Evolutionary conservation across 1,140 invertebrate genomes (phyloP).

Genomic region (Colletes gigas): DNA sequence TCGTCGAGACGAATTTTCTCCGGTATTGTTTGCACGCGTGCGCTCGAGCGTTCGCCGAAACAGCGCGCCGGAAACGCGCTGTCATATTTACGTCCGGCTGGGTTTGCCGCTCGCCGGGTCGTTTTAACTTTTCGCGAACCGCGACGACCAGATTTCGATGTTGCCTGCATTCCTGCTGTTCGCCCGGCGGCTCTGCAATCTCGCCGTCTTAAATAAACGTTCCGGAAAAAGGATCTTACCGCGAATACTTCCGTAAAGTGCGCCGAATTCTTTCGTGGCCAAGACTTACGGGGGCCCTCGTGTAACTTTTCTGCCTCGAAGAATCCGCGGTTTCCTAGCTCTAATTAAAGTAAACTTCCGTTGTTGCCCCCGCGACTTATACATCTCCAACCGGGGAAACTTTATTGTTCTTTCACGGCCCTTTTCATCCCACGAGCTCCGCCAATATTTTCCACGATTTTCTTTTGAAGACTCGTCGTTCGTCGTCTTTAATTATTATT

Average conservation of each 20-base stretch:
- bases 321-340: not conserved
- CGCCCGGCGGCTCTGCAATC: not conserved
- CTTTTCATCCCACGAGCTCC: not conserved
- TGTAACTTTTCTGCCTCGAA: not conserved
- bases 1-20: not conserved
- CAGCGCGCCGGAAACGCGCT: conserved; percentile 12
- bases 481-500: not conserved
- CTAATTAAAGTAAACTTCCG: conserved; percentile 31
- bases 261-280: conserved; percentile 1
- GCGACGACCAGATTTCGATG: not conserved
- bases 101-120: not conserved
- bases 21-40: not conserved
- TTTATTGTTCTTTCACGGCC: not conserved
- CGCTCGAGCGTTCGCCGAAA: conserved; percentile 9
- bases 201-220: conserved; percentile 21
- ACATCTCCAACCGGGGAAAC: not conserved
- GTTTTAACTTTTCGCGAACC: not conserved
- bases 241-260: not conserved
- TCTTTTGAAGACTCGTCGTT: not conserved
- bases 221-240: not conserved
- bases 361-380: not conserved
- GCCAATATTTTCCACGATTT: not conserved
- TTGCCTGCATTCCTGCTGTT: not conserved
- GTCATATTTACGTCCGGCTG: conserved; percentile 33
- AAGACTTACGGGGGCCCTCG: not conserved